A percentile compares a stretch with the other conserved stretches of the same genome.
phyloP scores from a whole-genome alignment of 1,140 invertebrate species.

The Leptonema lineaticorne region DNA sequence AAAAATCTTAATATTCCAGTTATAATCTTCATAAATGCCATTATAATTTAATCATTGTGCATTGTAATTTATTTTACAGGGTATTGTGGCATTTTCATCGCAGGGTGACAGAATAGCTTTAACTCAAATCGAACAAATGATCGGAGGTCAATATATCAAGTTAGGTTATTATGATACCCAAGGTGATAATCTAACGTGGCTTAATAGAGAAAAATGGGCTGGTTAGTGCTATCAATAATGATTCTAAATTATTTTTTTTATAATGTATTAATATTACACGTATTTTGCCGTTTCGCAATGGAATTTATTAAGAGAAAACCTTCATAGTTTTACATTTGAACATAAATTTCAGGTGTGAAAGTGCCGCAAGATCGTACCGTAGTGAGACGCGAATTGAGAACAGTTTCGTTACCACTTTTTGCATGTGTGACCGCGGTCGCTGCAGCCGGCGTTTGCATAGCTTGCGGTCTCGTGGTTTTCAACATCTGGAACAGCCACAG shows the following conservation, averaged over 20 bases:
- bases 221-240: conserved; percentile 59
- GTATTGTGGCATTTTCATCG: conserved; percentile 91
- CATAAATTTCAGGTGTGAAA: conserved; percentile 73
- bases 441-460: conserved; percentile 79
- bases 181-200: conserved; percentile 93
- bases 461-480: conserved; percentile 82
- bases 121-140: conserved; percentile 97
- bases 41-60: no score
- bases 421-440: conserved; percentile 89
- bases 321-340: no score
- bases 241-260: not conserved
- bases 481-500: conserved; percentile 87
- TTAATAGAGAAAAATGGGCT: conserved; percentile 85
- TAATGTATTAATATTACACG: not conserved
- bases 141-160: conserved; percentile 90
- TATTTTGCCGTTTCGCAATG: not conserved
- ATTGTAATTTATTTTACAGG: no score
- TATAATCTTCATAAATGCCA: no score
- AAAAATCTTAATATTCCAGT: no score
- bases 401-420: conserved; percentile 84
- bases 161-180: conserved; percentile 97
- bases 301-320: conserved; percentile 37
- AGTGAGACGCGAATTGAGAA: conserved; percentile 77
- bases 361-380: conserved; percentile 91
- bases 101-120: conserved; percentile 98